Evolutionary conservation across 2,797 vertebrate species (phyloP).

Genomic region (Hydrocynus forskahlii): DNA sequence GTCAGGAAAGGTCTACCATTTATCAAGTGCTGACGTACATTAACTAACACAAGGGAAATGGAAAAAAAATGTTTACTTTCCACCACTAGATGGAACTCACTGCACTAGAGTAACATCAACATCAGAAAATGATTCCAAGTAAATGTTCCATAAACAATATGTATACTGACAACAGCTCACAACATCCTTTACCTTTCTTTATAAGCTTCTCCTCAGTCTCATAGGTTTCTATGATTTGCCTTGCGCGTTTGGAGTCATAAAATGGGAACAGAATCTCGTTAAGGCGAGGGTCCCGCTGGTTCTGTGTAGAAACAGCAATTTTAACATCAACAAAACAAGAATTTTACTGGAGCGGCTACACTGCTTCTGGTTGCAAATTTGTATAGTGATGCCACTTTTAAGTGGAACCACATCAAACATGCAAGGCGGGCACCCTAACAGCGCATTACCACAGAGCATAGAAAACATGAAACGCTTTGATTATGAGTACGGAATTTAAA

Average conservation of each 20-base stretch:
- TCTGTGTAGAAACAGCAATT: conserved; percentile 64
- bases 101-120: background rate
- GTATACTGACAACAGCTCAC: background rate
- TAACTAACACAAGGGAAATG: background rate
- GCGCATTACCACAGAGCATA: conserved; percentile 14
- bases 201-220: conserved; percentile 91
- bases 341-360: background rate
- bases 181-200: conserved; percentile 84
- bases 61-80: conserved; percentile 3
- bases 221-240: conserved; percentile 95
- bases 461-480: background rate
- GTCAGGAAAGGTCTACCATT: background rate
- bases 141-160: background rate
- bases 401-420: conserved; percentile 16
- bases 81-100: background rate
- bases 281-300: conserved; percentile 95
- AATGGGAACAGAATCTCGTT: conserved; percentile 99
- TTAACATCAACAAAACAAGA: conserved; percentile 12
- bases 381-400: background rate
- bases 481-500: background rate
- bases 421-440: background rate
- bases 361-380: background rate
- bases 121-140: background rate
- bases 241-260: conserved; percentile 94
- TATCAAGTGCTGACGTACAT: conserved; percentile 17